phyloP scores from a whole-genome alignment of 1,140 invertebrate species.

The Diploscapter pachys region DNA sequence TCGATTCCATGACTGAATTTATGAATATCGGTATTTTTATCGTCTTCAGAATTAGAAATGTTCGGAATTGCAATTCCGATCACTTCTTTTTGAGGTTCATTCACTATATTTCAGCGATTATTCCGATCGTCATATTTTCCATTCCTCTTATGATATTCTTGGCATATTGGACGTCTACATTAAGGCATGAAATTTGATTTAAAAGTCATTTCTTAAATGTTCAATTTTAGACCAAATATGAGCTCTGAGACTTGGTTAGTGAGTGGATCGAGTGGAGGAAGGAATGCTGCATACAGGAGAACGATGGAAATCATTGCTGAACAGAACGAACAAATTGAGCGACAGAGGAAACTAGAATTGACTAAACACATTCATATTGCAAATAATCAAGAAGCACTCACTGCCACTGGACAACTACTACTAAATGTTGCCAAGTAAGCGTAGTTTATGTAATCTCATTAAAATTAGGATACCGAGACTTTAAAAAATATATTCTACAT shows the following conservation, averaged over 20 bases:
- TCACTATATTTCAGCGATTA: conserved; percentile 4
- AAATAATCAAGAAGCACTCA: conserved; percentile 14
- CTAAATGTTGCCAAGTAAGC: conserved; percentile 23
- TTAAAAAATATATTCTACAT: neutral
- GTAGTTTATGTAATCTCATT: too few relatives aligned
- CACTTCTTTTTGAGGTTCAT: too few relatives aligned
- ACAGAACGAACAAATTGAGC: conserved; percentile 34
- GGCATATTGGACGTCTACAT: conserved; percentile 35
- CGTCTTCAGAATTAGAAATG: too few relatives aligned
- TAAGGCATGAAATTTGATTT: conserved; percentile 18
- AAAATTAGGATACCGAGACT: neutral
- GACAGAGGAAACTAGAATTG: conserved; percentile 7
- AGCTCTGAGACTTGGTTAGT: conserved; percentile 32
- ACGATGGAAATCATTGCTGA: conserved; percentile 41
- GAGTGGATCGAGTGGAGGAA: conserved; percentile 30
- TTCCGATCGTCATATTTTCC: conserved; percentile 35
- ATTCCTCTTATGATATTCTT: conserved; percentile 30
- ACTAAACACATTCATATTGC: conserved; percentile 21
- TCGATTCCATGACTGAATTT: conserved; percentile 34
- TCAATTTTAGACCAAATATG: conserved; percentile 22
- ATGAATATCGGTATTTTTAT: conserved; percentile 28
- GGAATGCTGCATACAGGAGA: conserved; percentile 34
- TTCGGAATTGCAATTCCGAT: too few relatives aligned
- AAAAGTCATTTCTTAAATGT: neutral
- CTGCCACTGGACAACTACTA: conserved; percentile 15